Conservation (phyloP, 2,888 invertebrate species). For the Drosophila yooni region DNA sequence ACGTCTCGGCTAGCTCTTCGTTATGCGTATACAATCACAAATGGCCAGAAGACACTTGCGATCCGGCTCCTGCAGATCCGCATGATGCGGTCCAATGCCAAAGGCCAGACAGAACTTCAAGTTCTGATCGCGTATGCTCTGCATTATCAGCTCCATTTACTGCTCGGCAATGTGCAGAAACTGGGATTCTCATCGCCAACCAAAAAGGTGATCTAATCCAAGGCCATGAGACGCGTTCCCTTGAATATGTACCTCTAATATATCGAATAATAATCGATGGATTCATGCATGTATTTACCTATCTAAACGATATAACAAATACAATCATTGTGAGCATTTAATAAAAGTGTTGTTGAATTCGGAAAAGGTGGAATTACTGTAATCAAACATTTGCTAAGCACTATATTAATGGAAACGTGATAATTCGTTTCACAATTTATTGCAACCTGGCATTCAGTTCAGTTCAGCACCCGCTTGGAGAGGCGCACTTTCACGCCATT, state of each 20-base stretch:
- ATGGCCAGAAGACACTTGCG: constrained; percentile 92
- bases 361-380: constrained; percentile 4
- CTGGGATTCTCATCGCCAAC: constrained; percentile 97
- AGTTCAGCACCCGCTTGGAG: constrained; percentile 39
- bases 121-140: constrained; percentile 93
- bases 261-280: constrained; percentile 1
- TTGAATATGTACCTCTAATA: constrained; percentile 44
- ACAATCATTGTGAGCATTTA: constrained; percentile 55
- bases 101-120: constrained; percentile 97
- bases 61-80: constrained; percentile 97
- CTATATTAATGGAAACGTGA: constrained; percentile 5
- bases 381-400: constrained; percentile 8
- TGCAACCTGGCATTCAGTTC: background rate
- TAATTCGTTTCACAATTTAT: constrained; percentile 17
- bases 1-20: constrained; percentile 85
- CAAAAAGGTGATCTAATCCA: constrained; percentile 96
- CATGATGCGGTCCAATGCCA: constrained; percentile 99
- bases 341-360: constrained; percentile 48
- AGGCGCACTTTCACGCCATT: constrained; percentile 75
- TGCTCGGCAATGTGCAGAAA: constrained; percentile 95
- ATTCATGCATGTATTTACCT: constrained; percentile 21
- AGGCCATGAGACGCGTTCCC: constrained; percentile 91
- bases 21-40: constrained; percentile 90
- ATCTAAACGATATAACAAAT: constrained; percentile 35
- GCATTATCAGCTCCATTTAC: constrained; percentile 92